Base-by-base conservation (phyloP, 1,140 invertebrate species). In the Drosophila bocki region DNA sequence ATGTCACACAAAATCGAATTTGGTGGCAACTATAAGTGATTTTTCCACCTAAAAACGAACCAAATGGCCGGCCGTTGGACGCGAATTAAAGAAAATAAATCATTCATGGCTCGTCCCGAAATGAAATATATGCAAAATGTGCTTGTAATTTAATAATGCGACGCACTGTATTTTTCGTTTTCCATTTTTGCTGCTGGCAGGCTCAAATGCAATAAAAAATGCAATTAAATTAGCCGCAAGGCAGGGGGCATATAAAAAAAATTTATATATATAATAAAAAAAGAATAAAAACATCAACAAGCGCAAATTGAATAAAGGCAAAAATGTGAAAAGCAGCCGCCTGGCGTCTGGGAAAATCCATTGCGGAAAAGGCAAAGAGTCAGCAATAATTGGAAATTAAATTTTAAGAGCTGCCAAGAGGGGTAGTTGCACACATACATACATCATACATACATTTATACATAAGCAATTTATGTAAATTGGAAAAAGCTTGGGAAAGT, bases 211-310 rank as follows among this genome's bases (percentile, higher is more conserved):
- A 87, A 87, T 87, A 83, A 87, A 87, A 87, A 87, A 78, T 87
- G 77, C 84, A 87, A 90, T 87, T 87, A 90, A 90, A 87, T 87
- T 90, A 87, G 85, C 80, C 80, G 64, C 80, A 88, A 80, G 69
- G 74, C 80, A 75, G 61, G 58, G 61, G 72, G 47, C 62, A 77
- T 85, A 74, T 56, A 56, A 33, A 56, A 33, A 35, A 33, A 32
- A 60, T n/a, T n/a, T 19, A 19, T 22, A 22, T 22, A 22, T 45
- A 62, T 37, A 15, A 58, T n/a, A 59, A 50, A 33, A 29, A 19
- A 35, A 58, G 54, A 75, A 57, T 9, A 57, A 77, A 62, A 82
- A 78, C 47, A 78, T 74, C 68, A 72, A 71, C 64, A 54, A 57
- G 58, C 44, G 32, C 44, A 87, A 90, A 87, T 87, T 84, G 65